Base-by-base conservation (phyloP, 2,797 vertebrate genomes). In the Sebastes trivittatus region DNA sequence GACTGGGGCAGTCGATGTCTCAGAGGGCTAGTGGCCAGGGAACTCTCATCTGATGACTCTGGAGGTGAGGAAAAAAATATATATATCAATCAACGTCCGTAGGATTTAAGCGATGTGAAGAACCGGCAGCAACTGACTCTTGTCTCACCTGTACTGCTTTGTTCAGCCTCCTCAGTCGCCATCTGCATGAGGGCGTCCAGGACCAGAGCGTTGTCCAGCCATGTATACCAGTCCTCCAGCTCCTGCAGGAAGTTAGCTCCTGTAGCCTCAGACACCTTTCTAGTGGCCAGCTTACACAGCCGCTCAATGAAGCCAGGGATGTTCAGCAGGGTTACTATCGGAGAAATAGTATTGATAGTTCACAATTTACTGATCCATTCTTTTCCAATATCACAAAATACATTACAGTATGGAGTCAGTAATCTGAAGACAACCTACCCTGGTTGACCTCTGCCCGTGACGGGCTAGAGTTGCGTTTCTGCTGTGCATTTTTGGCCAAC, bases 141-240 rank as follows among this genome's bases (percentile, higher is more conserved):
- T 2, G 3, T 3, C 88, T 83, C 93, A 98, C 98, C 98, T 95
- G 97, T 98, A 66, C 96, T 97, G 92, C 97, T 99, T 84, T 99
- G 98, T 72, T 98, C 98, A 0, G 97, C 96, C 84, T 99, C 98
- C 81, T 99, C 98, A 0, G 96, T 97, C 16, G 98, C 98, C 94
- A 99, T 98, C 82, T 98, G 97, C 98, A 99, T 98, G 80, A 99
- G 96, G 0, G 98, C 97, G 18, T 99, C 98, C 54, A 99, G 93
- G n/a, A 99, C 98, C 68, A 99, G 93, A 0, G 98, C 98, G 0
- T 98, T 99, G 94, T 99, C 98, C 77, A 99, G 94, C 98, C 98
- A 99, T 0, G 97, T 98, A 93, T 99, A 98, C 98, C 98, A 99
- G 79, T 99, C 98, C 82, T 99, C 98, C 86, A 99, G 82, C 88